These are phyloP conservation scores for Emys orbicularis DNA, from an alignment of 2,797 vertebrate genomes.

Conservation along the genomic window DNA sequence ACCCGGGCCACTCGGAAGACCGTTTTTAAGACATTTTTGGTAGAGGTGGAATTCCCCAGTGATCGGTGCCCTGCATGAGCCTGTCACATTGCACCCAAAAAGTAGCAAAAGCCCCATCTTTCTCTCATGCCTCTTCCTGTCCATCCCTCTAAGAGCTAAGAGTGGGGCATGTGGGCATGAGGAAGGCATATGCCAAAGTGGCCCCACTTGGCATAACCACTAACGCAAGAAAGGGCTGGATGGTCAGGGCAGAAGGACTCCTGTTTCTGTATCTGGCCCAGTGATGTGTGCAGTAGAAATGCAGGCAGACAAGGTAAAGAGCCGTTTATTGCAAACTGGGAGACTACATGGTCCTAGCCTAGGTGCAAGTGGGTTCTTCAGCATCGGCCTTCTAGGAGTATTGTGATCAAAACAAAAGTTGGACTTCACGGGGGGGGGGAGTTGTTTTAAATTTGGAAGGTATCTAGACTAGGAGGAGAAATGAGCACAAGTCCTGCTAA, in stretches of 20 bases:
- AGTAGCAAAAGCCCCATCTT: not conserved
- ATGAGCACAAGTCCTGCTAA: not conserved
- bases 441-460: not conserved
- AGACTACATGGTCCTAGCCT: not conserved
- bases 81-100: not conserved
- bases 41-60: not conserved
- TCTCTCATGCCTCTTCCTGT: too few species aligned
- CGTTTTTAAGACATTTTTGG: not conserved
- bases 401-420: not conserved
- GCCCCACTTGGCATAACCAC: too few species aligned
- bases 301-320: not conserved
- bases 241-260: not conserved
- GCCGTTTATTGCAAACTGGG: not conserved
- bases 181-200: not conserved
- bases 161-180: too few species aligned
- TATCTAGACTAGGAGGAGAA: not conserved
- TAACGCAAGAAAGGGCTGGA: not conserved
- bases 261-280: not conserved
- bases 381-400: not conserved
- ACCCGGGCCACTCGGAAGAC: too few species aligned
- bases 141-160: not conserved
- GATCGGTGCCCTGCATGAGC: not conserved
- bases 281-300: not conserved
- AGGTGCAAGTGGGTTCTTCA: not conserved
- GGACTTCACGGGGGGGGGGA: not conserved